A percentile compares a stretch with the other conserved stretches of the same genome.
Evolutionary conservation across 2,113 vertebrate species (phyloP).

Genomic region (Tamias sibiricus): DNA sequence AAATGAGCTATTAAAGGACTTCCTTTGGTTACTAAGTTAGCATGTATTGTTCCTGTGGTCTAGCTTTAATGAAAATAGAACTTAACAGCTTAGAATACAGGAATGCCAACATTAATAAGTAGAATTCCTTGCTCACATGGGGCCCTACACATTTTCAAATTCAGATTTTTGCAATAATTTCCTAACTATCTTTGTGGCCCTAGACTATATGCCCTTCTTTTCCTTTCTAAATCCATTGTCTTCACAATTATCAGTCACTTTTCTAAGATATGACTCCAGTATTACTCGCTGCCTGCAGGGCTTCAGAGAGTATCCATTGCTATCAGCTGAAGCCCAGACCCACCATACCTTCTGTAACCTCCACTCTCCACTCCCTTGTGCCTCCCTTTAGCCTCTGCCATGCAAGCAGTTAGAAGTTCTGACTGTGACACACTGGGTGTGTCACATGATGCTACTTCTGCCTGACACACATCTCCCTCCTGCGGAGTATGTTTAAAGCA

Average conservation of each 20-base stretch:
- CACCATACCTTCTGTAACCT: not conserved
- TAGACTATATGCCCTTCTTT: not conserved
- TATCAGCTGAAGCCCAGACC: not conserved
- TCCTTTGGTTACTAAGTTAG: conserved; percentile 1
- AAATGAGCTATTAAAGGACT: not conserved
- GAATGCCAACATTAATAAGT: not conserved
- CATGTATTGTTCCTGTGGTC: not conserved
- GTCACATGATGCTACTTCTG: not conserved
- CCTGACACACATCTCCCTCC: not conserved
- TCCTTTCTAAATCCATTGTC: not conserved
- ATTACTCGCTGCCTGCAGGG: not conserved
- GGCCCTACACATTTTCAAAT: not conserved
- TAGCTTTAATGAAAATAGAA: conserved; percentile 4
- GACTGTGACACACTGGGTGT: not conserved
- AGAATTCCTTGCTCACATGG: not conserved
- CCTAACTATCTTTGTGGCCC: not conserved
- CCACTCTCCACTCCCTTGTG: too few species aligned
- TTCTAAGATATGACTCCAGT: not conserved
- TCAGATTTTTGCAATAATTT: not conserved
- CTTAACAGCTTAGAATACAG: not conserved
- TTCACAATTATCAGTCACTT: not conserved
- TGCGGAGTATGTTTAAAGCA: not conserved
- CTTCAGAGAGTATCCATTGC: not conserved
- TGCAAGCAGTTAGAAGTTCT: not conserved
- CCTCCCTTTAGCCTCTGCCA: not conserved